These are phyloP conservation scores for Ceratoteleas bidentatus DNA, from an alignment of 1,140 invertebrate genomes.

Conservation along the genomic window DNA sequence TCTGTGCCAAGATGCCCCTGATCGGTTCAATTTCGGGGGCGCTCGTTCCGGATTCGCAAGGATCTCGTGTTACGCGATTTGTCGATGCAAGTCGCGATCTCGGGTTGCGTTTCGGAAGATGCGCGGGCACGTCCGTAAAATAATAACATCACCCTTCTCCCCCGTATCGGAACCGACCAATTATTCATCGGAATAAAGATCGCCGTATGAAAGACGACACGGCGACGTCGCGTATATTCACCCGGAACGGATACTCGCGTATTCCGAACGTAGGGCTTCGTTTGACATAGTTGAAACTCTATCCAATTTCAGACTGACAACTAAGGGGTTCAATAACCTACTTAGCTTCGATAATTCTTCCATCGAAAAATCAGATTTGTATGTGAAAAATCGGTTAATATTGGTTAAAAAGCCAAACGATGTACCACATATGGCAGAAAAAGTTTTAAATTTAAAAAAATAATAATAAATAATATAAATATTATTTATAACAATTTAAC, in stretches of 20 bases:
- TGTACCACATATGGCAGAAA: no score
- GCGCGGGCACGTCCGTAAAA: constrained; percentile 27
- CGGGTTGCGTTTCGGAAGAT: constrained; percentile 30
- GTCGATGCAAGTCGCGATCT: constrained; percentile 37
- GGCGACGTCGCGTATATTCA: constrained; percentile 52
- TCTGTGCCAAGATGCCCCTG: no score
- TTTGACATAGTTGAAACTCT: constrained; percentile 74
- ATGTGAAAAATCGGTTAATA: no score
- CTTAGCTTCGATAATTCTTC: constrained; percentile 1
- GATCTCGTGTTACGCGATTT: constrained; percentile 42
- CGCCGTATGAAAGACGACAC: constrained; percentile 55
- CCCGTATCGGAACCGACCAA: constrained; percentile 16
- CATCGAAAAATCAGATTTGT: no score
- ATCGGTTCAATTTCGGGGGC: not conserved
- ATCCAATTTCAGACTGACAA: constrained; percentile 73
- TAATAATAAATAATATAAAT: no score
- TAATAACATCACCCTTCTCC: constrained; percentile 26
- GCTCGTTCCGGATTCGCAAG: constrained; percentile 38
- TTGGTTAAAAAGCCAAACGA: no score
- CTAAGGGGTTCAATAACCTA: constrained; percentile 64
- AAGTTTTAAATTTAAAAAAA: no score
- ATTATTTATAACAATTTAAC: no score
- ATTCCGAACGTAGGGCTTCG: constrained; percentile 69
- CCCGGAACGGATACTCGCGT: constrained; percentile 67
- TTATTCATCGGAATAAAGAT: constrained; percentile 56